These are phyloP conservation scores for Rhyacophila brunnea DNA, from an alignment of 1,140 invertebrate genomes.

Conservation along the genomic window DNA sequence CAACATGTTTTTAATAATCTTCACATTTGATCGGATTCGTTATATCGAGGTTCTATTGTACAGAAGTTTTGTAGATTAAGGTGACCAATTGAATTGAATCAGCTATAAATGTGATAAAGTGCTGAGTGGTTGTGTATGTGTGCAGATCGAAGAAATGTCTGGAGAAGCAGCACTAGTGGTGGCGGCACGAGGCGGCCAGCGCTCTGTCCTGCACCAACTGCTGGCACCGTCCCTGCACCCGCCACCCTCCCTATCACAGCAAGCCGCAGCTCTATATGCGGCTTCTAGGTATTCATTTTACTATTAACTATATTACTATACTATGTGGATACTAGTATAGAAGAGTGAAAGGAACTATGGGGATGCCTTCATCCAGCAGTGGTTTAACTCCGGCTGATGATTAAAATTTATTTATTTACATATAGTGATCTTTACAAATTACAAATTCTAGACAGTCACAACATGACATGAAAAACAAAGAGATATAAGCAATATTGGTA, in stretches of 20 bases:
- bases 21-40: background rate
- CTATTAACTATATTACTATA: no score
- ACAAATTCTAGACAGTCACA: no score
- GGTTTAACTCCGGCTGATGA: no score
- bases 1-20: background rate
- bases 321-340: no score
- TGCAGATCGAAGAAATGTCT: slow-evolving; percentile 24
- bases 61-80: background rate
- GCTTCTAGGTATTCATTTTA: slow-evolving; percentile 31
- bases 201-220: slow-evolving; percentile 26
- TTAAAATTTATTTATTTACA: no score
- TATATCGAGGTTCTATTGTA: background rate
- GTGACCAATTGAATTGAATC: background rate
- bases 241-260: slow-evolving; percentile 24
- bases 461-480: no score
- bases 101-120: background rate
- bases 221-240: slow-evolving; percentile 19
- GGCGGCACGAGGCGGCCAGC: slow-evolving; percentile 30
- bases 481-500: no score
- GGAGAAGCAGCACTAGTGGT: slow-evolving; percentile 35
- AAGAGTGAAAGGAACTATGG: no score
- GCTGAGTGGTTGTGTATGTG: background rate
- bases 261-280: slow-evolving; percentile 29
- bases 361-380: no score
- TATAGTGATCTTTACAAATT: no score